Conservation (phyloP, 1,140 invertebrate genomes). For the Scaptomyza graminum region DNA sequence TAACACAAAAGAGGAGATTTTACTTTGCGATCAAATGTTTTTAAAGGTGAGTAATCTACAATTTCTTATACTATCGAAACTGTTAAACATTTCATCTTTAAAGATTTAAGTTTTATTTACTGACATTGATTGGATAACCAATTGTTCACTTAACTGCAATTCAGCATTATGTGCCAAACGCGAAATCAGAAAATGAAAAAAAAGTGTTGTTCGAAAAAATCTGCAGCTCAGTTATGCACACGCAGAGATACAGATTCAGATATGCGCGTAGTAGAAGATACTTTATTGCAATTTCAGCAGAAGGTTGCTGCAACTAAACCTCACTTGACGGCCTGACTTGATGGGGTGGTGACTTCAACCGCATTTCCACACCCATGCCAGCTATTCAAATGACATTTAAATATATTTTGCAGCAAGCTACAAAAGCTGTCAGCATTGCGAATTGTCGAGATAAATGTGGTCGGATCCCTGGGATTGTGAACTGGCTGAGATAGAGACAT, state of each 20-base stretch:
- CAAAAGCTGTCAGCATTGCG: slow-evolving; percentile 61
- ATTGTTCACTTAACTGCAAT: slow-evolving; percentile 48
- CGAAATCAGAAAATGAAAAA: slow-evolving; percentile 7
- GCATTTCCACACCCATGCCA: slow-evolving; percentile 23
- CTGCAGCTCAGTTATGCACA: slow-evolving; percentile 14
- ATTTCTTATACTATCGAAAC: too few species aligned
- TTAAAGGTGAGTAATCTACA: too few species aligned
- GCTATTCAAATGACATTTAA: slow-evolving; percentile 75
- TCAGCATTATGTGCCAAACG: slow-evolving; percentile 31
- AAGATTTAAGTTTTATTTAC: neutral
- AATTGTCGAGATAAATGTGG: slow-evolving; percentile 57
- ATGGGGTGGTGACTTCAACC: slow-evolving; percentile 28
- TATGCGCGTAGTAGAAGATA: slow-evolving; percentile 33
- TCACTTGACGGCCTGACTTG: slow-evolving; percentile 23
- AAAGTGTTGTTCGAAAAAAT: slow-evolving; percentile 37
- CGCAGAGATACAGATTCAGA: slow-evolving; percentile 34
- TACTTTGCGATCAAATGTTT: too few species aligned
- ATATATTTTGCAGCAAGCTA: slow-evolving; percentile 70
- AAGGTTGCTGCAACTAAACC: slow-evolving; percentile 23
- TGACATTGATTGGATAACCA: slow-evolving; percentile 5
- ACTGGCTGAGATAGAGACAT: slow-evolving; percentile 12
- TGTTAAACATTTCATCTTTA: neutral
- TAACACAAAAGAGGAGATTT: too few species aligned
- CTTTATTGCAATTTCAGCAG: slow-evolving; percentile 74
- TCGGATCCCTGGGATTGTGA: slow-evolving; percentile 1